Conservation (phyloP, 2,888 invertebrate genomes). For the Lithosia quadra region DNA sequence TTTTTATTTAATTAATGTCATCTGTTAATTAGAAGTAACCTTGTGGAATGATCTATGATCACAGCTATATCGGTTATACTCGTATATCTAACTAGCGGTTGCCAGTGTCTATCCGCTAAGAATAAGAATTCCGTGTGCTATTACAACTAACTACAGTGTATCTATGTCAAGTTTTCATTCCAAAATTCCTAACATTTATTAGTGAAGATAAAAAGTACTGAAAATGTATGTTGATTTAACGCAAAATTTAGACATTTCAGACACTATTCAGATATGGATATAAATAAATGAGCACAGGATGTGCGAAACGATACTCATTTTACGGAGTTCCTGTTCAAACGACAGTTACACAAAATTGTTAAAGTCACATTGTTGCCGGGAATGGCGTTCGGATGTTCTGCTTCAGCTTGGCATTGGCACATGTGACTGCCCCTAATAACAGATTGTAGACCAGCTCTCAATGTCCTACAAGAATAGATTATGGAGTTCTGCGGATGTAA, state of each 20-base stretch:
- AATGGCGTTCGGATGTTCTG: slow-evolving; percentile 67
- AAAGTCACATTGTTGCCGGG: slow-evolving; percentile 53
- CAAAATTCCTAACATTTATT: background rate
- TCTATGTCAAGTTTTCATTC: background rate
- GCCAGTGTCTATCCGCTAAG: no score
- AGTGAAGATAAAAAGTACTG: background rate
- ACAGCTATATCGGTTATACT: background rate
- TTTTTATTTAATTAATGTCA: background rate
- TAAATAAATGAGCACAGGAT: slow-evolving; percentile 43
- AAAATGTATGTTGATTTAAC: background rate
- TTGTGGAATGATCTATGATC: background rate
- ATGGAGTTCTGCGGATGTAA: slow-evolving; percentile 65
- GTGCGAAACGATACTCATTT: slow-evolving; percentile 33
- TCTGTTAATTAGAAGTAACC: background rate
- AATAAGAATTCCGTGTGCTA: no score
- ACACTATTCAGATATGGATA: slow-evolving; percentile 15
- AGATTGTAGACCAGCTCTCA: slow-evolving; percentile 46
- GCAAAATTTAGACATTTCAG: background rate
- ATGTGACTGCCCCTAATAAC: slow-evolving; percentile 43
- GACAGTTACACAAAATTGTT: slow-evolving; percentile 52
- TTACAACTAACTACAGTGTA: background rate
- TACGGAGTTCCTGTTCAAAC: slow-evolving; percentile 39
- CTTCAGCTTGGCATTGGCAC: slow-evolving; percentile 36
- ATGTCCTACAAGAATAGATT: slow-evolving; percentile 58
- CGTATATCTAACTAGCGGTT: no score